Percentiles rank a stretch among this genome's conserved stretches.
These are phyloP conservation scores for Meleagris gallopavo DNA, from an alignment of 2,113 vertebrate genomes.

Conservation along the genomic window DNA sequence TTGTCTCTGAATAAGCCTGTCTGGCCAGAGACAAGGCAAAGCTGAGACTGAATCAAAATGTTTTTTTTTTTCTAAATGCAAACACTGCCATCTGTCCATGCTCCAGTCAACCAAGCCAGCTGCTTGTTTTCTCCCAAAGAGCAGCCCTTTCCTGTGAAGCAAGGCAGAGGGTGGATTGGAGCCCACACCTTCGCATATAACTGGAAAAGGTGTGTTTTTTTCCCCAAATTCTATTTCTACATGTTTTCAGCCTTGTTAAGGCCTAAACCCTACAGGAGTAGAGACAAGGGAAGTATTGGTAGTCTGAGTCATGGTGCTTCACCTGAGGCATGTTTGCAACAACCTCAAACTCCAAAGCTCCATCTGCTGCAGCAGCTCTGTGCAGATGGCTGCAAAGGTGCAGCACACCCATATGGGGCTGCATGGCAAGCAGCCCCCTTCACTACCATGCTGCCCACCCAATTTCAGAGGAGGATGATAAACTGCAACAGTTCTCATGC, in stretches of 20 bases:
- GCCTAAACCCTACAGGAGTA: background rate
- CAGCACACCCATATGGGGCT: rapidly evolving
- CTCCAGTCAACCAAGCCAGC: background rate
- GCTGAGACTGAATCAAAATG: background rate
- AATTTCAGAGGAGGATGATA: background rate
- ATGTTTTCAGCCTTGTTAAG: background rate
- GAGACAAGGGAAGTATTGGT: background rate
- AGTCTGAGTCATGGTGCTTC: background rate
- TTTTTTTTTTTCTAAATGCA: background rate
- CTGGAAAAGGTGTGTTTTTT: background rate
- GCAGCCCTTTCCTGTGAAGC: background rate
- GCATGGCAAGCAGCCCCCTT: background rate
- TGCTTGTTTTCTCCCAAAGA: background rate
- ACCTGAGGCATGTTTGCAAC: rapidly evolving
- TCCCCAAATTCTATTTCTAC: background rate
- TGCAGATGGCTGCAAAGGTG: background rate
- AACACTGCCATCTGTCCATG: background rate
- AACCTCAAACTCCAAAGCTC: rapidly evolving
- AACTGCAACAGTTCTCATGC: background rate
- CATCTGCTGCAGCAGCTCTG: background rate
- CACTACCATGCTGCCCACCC: background rate
- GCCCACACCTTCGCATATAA: too few species aligned
- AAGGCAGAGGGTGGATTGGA: background rate
- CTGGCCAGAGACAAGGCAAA: background rate
- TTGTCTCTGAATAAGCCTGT: background rate